These are phyloP conservation scores for Lasiurus borealis DNA, from an alignment of 2,113 vertebrate genomes.

Conservation along the genomic window DNA sequence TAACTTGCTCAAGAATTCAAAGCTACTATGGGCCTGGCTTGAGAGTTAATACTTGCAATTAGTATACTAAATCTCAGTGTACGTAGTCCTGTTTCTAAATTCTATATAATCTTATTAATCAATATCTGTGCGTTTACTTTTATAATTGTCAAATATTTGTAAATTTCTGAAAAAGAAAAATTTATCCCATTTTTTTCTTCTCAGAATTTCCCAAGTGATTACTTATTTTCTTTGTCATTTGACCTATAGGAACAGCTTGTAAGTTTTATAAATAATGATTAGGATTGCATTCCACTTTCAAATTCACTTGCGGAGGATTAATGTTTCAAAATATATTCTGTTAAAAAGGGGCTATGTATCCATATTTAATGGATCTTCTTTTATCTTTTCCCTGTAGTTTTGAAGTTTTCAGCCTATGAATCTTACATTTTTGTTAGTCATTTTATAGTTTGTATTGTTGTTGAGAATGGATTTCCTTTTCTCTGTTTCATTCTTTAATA, in stretches of 20 bases:
- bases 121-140: background rate
- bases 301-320: constrained; percentile 28
- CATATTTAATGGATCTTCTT: background rate
- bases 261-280: background rate
- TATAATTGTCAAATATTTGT: background rate
- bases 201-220: background rate
- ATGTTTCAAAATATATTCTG: constrained; percentile 15
- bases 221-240: constrained; percentile 20
- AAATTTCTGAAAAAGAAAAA: constrained; percentile 12
- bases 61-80: background rate
- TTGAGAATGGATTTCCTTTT: constrained; percentile 1
- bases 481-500: constrained; percentile 6
- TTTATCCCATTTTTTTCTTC: background rate
- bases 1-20: constrained; percentile 10
- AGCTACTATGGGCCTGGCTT: background rate
- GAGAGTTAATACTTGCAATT: background rate
- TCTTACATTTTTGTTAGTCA: background rate
- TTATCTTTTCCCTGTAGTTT: background rate
- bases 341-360: background rate
- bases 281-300: constrained; percentile 5
- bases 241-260: background rate
- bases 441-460: constrained; percentile 24
- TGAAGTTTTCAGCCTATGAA: background rate
- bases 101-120: background rate
- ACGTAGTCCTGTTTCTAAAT: background rate